phyloP scores from a whole-genome alignment of 2,113 vertebrate species.

The Tamias sibiricus region DNA sequence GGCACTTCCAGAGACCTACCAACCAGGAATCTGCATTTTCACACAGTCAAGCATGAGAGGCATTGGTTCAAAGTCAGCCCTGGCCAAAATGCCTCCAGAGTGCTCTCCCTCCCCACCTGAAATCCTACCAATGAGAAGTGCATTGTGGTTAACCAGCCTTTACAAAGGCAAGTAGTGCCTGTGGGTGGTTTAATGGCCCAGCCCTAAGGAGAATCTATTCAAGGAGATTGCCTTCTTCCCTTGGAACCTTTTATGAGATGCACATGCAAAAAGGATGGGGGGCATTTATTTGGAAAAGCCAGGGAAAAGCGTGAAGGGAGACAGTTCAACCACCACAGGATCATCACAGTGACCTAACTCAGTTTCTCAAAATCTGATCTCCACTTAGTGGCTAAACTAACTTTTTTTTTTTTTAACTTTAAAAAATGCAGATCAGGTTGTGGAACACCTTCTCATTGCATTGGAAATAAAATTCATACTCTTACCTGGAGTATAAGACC shows the following conservation, averaged over 20 bases:
- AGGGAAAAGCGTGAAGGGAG: not conserved
- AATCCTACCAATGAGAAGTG: conserved; percentile 2
- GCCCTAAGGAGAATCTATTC: not conserved
- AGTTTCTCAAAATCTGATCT: not conserved
- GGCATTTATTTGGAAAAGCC: conserved; percentile 10
- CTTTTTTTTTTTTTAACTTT: no score
- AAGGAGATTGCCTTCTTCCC: conserved; percentile 15
- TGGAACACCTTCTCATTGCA: not conserved
- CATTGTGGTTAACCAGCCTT: conserved; percentile 14
- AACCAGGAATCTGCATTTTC: not conserved
- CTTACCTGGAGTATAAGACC: not conserved
- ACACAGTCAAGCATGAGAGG: not conserved
- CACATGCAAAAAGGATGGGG: not conserved
- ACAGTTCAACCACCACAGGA: not conserved
- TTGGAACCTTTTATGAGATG: not conserved
- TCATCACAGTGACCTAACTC: not conserved
- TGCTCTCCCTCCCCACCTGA: not conserved
- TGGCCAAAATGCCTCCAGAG: not conserved
- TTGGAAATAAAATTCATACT: conserved; percentile 9
- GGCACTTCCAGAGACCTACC: not conserved
- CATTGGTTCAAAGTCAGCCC: not conserved
- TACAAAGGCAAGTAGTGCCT: not conserved
- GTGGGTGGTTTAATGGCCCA: conserved; percentile 34
- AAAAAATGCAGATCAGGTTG: not conserved
- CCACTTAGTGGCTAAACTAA: not conserved